Base-by-base conservation (phyloP, 2,797 vertebrate species). In the Tinamus major region DNA sequence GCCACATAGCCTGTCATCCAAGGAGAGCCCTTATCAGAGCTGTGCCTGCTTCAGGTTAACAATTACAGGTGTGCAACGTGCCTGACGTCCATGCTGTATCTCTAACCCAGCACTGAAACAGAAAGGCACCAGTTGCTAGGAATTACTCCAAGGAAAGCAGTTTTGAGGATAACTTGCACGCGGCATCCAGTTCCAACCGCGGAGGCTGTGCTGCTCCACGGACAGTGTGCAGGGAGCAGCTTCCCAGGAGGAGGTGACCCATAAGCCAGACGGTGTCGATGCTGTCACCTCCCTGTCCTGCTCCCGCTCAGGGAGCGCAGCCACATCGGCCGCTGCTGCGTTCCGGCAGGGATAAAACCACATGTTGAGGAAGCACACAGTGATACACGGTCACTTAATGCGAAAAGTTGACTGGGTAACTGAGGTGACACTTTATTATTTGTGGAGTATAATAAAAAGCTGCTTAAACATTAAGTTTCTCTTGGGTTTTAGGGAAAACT, bases 401-500 rank as follows among this genome's bases (percentile, higher is more conserved):
- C 24, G 72, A 67, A 23, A 90, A 74, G 35, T 42, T 83, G 49
- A 37, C 35, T 65, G 51, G 33, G 65, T 18, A 33, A 71, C 42
- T 58, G 53, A 4, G 35, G 49, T 49, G 58, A 79, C 39, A 55
- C 63, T 41, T 77, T 65, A 13, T 24, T 59, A 53, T 18, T 59
- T 64, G 27, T 10, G 33, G 10, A 31, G 62, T 55, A 17, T 5
- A 86, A 58, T 65, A 78, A 75, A 89, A 65, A 79, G 21, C 55
- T 53, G 16, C 77, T 72, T 76, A 59, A 93, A 79, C 19, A 84
- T 88, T n/a, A 58, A 31, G 21, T 65, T 92, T 70, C 35, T 56
- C 62, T 63, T 51, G 31, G 58, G 41, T 77, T 93, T 92, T 56
- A 85, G 23, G 26, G 81, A 88, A 91, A 88, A 85, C 48, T 79